phyloP scores from a whole-genome alignment of 2,113 vertebrate species.

The Pangasianodon gigas region DNA sequence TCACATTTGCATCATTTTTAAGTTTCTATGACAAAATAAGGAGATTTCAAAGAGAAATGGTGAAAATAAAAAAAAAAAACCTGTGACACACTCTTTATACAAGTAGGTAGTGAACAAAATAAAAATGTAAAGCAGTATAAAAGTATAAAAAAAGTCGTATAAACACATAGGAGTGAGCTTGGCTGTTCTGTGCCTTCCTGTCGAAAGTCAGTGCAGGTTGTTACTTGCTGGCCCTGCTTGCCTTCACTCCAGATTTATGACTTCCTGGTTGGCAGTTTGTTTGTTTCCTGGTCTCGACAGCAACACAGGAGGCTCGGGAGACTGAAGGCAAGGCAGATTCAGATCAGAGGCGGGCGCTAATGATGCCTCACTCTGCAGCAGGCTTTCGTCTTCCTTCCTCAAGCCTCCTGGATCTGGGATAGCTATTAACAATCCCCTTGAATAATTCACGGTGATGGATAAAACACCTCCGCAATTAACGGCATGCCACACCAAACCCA shows the following conservation, averaged over 20 bases:
- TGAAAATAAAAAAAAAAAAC: neutral
- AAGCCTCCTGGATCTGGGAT: constrained; percentile 65
- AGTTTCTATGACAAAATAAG: neutral
- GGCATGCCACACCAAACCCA: constrained; percentile 66
- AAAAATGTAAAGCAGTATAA: neutral
- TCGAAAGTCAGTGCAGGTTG: constrained; percentile 48
- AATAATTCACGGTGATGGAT: constrained; percentile 83
- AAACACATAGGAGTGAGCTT: constrained; percentile 34
- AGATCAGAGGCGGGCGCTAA: constrained; percentile 67
- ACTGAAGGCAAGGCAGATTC: constrained; percentile 61
- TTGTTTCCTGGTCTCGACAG: constrained; percentile 54
- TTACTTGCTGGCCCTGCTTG: constrained; percentile 54
- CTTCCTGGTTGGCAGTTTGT: constrained; percentile 61
- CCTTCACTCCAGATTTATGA: constrained; percentile 58
- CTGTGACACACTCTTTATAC: neutral
- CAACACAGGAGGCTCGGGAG: constrained; percentile 47
- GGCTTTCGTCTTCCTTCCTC: constrained; percentile 72
- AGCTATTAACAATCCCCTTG: constrained; percentile 77
- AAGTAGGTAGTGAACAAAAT: neutral
- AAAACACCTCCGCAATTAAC: constrained; percentile 81
- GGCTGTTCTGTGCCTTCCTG: constrained; percentile 42
- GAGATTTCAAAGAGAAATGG: neutral
- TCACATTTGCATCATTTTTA: constrained; percentile 1
- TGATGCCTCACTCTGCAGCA: constrained; percentile 70
- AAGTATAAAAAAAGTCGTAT: constrained; percentile 5